Conservation (phyloP, 1,140 invertebrate species). For the Pemphigus obesinymphae region DNA sequence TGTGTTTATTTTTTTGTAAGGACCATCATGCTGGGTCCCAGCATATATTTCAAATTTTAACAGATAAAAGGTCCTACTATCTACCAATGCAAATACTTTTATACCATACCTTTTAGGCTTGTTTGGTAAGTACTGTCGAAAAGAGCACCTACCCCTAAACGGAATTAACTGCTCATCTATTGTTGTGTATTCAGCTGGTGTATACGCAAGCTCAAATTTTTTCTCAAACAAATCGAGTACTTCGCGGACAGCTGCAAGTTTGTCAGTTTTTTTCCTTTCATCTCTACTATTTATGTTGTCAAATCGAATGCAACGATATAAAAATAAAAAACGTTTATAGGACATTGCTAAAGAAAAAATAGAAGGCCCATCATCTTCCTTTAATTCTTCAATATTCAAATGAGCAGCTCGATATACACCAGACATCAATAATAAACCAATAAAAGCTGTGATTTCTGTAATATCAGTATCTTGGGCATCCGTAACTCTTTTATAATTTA, state of each 20-base stretch:
- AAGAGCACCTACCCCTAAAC: constrained; percentile 44
- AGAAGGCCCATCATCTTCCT: neutral
- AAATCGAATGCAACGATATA: constrained; percentile 12
- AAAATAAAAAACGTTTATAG: constrained; percentile 3
- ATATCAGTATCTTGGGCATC: constrained; percentile 6
- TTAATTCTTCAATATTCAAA: constrained; percentile 18
- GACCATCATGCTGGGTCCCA: constrained; percentile 47
- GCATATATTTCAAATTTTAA: neutral
- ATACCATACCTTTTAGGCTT: constrained; percentile 48
- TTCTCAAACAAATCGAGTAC: constrained; percentile 50
- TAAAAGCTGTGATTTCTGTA: neutral
- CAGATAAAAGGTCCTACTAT: constrained; percentile 41
- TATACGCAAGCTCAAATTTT: constrained; percentile 49
- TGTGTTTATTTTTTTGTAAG: constrained; percentile 46
- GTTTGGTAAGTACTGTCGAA: constrained; percentile 51
- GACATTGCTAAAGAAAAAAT: constrained; percentile 16
- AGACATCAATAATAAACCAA: constrained; percentile 21
- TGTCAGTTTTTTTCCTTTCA: neutral
- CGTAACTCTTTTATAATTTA: neutral
- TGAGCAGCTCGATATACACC: neutral
- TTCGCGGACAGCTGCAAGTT: constrained; percentile 49
- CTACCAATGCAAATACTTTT: constrained; percentile 45
- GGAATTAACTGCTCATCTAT: constrained; percentile 52
- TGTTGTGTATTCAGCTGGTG: constrained; percentile 48
- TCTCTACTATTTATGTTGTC: neutral